Evolutionary conservation across 2,113 vertebrate genomes (phyloP), one percentile per base, ranked within the genome.

Genomic region (Podocnemis expansa): DNA sequence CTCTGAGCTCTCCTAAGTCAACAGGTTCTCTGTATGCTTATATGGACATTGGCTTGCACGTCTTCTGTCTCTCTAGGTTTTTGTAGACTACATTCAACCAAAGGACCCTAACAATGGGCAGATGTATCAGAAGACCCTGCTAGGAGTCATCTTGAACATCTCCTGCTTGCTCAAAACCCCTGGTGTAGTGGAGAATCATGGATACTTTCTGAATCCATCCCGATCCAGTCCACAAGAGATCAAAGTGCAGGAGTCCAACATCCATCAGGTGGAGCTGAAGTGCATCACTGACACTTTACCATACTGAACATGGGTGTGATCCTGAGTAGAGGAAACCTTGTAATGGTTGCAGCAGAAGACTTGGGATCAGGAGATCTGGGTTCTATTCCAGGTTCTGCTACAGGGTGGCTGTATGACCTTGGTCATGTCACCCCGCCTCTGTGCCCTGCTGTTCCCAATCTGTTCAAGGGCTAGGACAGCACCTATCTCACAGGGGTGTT

Each of bases 101-200:
- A 99, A 99, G 98, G 99, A 99, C 89, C 98, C 98, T 91, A 98
- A 96, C 94, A 99, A 99, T 54, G 99, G 99, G 47, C 98, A 99
- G 94, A 98, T 99, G 97, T 99, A 99, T 97, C 99, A 99, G 97
- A 99, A 99, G 95, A 99, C 98, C 38, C 97, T 99, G 73, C 93
- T 99, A 24, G 99, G 99, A 43, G 47, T 97, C 0, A 58, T 99
- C 88, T 93, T 99, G 51, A 99, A 96, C 89, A 99, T 99, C 87
- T 99, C 99, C 75, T 99, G 99, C 96, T 97, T 99, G 95, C 95
- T 99, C 60, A 99, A 99, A 98, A 99, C 99, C 55, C 99, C 99
- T 0, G 99, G 99, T 0, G 98, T 99, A 6, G 98, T 99, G 93
- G 99, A 99, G 97, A 99, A 98, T 87, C 99, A 99, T 2, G 98